phyloP scores from a whole-genome alignment of 2,888 invertebrate species.

The Caenorhabditis sp. region DNA sequence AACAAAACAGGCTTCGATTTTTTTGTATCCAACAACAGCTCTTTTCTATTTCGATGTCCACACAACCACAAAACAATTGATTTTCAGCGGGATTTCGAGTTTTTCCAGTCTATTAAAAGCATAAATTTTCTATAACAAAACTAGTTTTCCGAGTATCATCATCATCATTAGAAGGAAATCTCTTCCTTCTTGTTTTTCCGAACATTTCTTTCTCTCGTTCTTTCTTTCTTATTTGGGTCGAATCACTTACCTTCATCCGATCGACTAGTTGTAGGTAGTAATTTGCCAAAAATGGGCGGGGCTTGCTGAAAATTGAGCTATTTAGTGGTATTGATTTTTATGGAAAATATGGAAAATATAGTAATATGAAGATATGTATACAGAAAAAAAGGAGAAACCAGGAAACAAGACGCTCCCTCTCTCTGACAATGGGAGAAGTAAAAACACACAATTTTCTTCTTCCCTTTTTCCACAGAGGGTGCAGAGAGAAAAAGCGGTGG shows the following conservation, averaged over 20 bases:
- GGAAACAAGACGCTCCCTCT: slow-evolving; percentile 3
- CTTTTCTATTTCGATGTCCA: too few relatives aligned
- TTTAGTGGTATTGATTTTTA: too few relatives aligned
- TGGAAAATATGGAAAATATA: neutral
- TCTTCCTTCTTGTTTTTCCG: slow-evolving; percentile 8
- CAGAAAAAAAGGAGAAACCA: neutral
- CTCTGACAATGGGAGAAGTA: neutral
- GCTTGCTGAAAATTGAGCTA: slow-evolving; percentile 6
- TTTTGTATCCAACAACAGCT: too few relatives aligned
- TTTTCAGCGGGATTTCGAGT: neutral
- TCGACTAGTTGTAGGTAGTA: neutral
- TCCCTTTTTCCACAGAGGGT: neutral
- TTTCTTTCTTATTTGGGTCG: slow-evolving; percentile 51
- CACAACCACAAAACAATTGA: too few relatives aligned
- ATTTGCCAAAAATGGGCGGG: slow-evolving; percentile 1
- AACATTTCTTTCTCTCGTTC: slow-evolving; percentile 18
- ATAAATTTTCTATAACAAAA: neutral
- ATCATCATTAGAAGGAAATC: slow-evolving; percentile 9
- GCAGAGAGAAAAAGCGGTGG: slow-evolving; percentile 19
- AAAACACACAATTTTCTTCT: slow-evolving; percentile 11
- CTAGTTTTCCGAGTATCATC: slow-evolving; percentile 3
- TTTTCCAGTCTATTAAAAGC: too few relatives aligned
- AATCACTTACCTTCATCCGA: slow-evolving; percentile 50
- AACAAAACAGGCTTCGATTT: too few relatives aligned
- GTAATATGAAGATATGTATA: neutral